These are phyloP conservation scores for Elegia similella DNA, from an alignment of 2,888 invertebrate species.

Conservation along the genomic window DNA sequence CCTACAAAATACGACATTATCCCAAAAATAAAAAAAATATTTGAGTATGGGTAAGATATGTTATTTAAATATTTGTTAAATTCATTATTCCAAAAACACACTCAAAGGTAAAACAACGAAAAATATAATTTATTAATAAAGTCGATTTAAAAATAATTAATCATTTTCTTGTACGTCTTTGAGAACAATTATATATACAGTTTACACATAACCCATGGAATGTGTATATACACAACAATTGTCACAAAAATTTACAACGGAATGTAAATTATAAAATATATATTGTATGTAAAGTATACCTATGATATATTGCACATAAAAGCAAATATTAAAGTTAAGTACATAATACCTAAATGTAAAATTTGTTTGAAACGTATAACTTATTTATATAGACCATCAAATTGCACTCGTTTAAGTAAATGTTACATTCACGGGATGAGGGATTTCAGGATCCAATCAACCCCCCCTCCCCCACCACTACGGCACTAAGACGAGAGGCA, in stretches of 20 bases:
- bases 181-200: slow-evolving; percentile 15
- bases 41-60: neutral
- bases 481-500: too few relatives aligned
- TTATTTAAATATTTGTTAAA: neutral
- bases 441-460: too few relatives aligned
- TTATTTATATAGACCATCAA: too few relatives aligned
- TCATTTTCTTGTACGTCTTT: neutral
- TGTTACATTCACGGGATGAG: too few relatives aligned
- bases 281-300: neutral
- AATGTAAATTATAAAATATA: slow-evolving; percentile 27
- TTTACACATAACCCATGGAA: slow-evolving; percentile 26
- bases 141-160: neutral
- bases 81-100: neutral
- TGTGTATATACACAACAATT: slow-evolving; percentile 28
- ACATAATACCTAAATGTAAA: neutral
- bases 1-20: neutral
- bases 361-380: too few relatives aligned
- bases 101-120: neutral
- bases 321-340: neutral
- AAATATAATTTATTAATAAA: neutral
- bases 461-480: too few relatives aligned
- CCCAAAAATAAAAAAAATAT: neutral
- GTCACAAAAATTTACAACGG: slow-evolving; percentile 22
- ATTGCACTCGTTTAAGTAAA: too few relatives aligned
- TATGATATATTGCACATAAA: neutral